Evolutionary conservation across 2,113 vertebrate genomes (phyloP), one percentile per base, ranked within the genome.

Genomic region (Cathartes aura): DNA sequence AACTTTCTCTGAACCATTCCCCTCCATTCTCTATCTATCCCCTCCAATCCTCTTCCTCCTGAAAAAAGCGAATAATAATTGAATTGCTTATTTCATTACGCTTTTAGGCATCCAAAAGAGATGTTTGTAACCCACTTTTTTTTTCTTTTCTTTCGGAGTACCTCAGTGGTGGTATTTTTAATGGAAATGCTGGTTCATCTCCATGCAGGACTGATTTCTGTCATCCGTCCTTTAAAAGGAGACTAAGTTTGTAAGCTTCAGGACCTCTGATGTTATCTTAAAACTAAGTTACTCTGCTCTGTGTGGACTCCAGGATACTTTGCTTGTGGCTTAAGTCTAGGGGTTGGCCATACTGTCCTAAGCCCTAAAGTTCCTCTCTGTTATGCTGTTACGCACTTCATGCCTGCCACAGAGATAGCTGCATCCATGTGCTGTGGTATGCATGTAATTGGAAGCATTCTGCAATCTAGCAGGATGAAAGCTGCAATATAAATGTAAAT

Each of bases 401-500:
- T 67, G 71, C 38, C 34, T 87, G 55, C 26, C 53, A 27, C n/a
- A 56, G 79, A 86, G 59, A 24, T 8, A 34, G 20, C 47, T 93
- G 63, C 12, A 23, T 91, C 75, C 73, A 22, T 62, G 58, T 93
- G 53, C 81, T 93, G 26, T 30, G 34, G 32, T 82, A 23, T 76
- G 84, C 70, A 70, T 62, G 82, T 87, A 82, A 82, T 62, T 91
- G 73, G 87, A 91, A 82, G 26, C 71, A 34, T 94, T 94, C 66
- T 62, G 50, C 32, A 79, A 19, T 87, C 52, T 60, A 72, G 27
- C 47, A 72, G 52, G 24, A 87, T 87, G 36, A 94, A 93, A 95
- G 26, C 59, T 83, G 53, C 62, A 93, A 90, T 91, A 73, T 82
- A 93, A 89, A 89, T 95, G 68, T 59, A 82, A 95, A 92, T 93